phyloP scores from a whole-genome alignment of 2,113 vertebrate species.

The Climacteris rufus region DNA sequence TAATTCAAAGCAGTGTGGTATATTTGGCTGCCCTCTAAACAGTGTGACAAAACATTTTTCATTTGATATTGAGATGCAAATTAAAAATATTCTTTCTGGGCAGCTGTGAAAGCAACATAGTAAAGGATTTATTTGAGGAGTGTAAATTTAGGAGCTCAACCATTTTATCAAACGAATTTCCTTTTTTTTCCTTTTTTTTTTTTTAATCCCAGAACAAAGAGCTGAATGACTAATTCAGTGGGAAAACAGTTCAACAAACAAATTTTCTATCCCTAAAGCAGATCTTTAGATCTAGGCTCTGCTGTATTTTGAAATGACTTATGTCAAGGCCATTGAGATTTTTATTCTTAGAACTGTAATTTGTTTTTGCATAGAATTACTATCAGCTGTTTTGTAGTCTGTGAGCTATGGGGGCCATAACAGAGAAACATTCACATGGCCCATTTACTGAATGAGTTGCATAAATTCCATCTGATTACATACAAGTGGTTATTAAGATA shows the following conservation, averaged over 20 bases:
- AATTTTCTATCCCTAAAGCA: not conserved
- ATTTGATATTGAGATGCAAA: not conserved
- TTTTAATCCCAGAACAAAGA: not conserved
- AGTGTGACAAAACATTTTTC: conserved; percentile 13
- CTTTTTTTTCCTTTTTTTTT: not conserved
- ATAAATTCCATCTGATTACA: conserved; percentile 70
- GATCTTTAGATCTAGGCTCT: not conserved
- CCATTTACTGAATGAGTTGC: conserved; percentile 65
- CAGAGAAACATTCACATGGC: conserved; percentile 45
- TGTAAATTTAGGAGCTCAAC: not conserved
- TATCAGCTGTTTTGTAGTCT: conserved; percentile 28
- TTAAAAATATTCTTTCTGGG: not conserved
- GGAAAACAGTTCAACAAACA: not conserved
- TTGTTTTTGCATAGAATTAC: conserved; percentile 45
- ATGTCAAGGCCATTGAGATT: conserved; percentile 49
- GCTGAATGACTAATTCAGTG: not conserved
- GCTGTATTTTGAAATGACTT: conserved; percentile 30
- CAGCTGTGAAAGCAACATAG: not conserved
- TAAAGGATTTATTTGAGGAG: not conserved
- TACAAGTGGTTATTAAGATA: conserved; percentile 62
- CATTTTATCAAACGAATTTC: conserved; percentile 3
- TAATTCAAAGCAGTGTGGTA: not conserved
- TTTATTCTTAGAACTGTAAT: conserved; percentile 58
- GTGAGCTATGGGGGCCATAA: conserved; percentile 53
- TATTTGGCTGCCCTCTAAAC: not conserved